Evolutionary conservation across 2,797 vertebrate species (phyloP).

Genomic region (Pangasius krempfi): DNA sequence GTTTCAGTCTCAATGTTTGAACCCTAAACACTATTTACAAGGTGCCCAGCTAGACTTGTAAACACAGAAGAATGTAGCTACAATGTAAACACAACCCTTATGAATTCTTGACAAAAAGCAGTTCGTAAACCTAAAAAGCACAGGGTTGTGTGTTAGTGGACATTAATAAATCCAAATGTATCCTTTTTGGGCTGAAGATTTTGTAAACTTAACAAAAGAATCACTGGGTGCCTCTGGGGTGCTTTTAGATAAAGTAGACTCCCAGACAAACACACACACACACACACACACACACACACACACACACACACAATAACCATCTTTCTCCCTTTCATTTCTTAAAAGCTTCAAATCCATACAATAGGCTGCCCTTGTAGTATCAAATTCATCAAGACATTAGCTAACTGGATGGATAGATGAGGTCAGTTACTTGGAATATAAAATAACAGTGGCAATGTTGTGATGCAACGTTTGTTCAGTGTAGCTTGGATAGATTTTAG

Average conservation of each 20-base stretch:
- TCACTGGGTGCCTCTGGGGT: conserved; percentile 19
- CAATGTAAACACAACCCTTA: not conserved
- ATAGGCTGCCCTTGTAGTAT: not conserved
- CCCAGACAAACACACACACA: conserved; percentile 40
- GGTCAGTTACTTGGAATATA: not conserved
- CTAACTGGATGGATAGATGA: not conserved
- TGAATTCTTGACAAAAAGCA: not conserved
- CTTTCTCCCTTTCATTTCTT: conserved; percentile 7
- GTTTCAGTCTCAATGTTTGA: not conserved
- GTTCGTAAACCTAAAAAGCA: not conserved
- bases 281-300: conserved; percentile 53
- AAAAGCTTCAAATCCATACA: conserved; percentile 34
- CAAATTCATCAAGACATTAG: not conserved
- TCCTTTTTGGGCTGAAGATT: not conserved
- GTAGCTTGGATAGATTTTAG: not conserved
- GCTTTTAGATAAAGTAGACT: conserved; percentile 41
- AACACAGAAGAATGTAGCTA: no score
- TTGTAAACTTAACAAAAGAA: conserved; percentile 18
- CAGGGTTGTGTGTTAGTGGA: no score
- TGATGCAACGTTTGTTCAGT: not conserved
- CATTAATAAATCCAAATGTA: not conserved
- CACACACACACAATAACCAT: conserved; percentile 27
- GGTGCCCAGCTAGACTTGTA: not conserved
- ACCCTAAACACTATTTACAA: not conserved
- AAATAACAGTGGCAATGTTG: not conserved